Base-by-base conservation (phyloP, 2,797 vertebrate genomes). In the Tamandua tetradactyla region DNA sequence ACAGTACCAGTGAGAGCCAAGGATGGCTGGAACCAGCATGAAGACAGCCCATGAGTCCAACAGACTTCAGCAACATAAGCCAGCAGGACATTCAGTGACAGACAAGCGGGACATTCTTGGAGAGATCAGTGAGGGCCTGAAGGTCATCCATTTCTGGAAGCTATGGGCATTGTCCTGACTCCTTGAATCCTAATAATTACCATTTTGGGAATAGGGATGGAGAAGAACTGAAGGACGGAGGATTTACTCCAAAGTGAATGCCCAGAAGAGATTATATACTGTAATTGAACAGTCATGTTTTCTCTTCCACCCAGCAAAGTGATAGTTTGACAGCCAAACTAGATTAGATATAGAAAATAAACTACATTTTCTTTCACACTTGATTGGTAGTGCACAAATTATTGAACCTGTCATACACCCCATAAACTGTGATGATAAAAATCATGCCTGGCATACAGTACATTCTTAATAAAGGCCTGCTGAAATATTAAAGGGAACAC, bases 331-430 rank as follows among this genome's bases (percentile, higher is more conserved):
- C 23, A 94, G 32, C 25, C 87, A 85, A 92, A 79, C 69, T 89
- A 92, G 79, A 81, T 94, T 81, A 94, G 71, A 93, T 69, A 11
- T 78, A 93, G 62, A 93, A 87, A 95, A 92, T 80, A 74, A 89
- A 82, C 49, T 74, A 11, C 15, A 76, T 93, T 93, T 82, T 81
- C 61, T 94, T 89, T 93, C 13, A 69, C 8, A 74, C 37, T 10
- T 78, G n/a, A 91, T 35, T 88, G 68, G 68, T 52, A 82, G 49
- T 17, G 2, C 7, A 55, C 64, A 92, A 42, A 82, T 75, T 93
- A 88, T 89, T 92, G 69, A 92, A 72, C 15, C 44, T 92, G 62
- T 6, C 81, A 69, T 55, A 71, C 0, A 69, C 17, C 52, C 76
- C 92, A 81, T 90, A 92, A 69, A 81, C 44, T 84, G 20, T 87